Percentiles rank a stretch among this genome's conserved stretches.
Conservation (phyloP, 2,888 invertebrate genomes). For the Ophioninae sp. region DNA sequence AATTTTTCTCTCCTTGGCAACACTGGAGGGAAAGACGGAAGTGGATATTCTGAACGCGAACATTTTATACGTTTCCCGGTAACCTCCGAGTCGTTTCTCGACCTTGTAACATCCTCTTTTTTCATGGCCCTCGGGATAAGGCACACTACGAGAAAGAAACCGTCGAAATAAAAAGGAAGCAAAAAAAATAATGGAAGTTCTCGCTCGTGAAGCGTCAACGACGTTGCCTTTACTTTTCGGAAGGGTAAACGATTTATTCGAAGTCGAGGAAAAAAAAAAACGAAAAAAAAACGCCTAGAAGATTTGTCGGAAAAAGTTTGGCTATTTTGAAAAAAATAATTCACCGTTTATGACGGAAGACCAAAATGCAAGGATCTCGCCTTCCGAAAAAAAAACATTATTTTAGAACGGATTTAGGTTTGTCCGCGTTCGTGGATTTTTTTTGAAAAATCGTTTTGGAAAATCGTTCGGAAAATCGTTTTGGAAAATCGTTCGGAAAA, state of each 20-base stretch:
- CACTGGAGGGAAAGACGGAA: slow-evolving; percentile 14
- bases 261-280: not conserved
- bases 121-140: slow-evolving; percentile 13
- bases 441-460: too few relatives aligned
- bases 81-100: not conserved
- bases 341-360: too few relatives aligned
- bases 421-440: too few relatives aligned
- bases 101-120: not conserved
- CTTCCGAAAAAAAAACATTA: too few relatives aligned
- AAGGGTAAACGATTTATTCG: not conserved
- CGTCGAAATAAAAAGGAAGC: slow-evolving; percentile 4
- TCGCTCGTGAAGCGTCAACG: not conserved
- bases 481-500: too few relatives aligned
- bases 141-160: slow-evolving; percentile 4
- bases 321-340: too few relatives aligned
- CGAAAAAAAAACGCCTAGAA: not conserved
- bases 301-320: too few relatives aligned
- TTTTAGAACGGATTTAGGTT: too few relatives aligned
- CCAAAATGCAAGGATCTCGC: too few relatives aligned
- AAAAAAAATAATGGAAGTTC: not conserved
- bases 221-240: not conserved
- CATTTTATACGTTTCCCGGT: slow-evolving; percentile 50
- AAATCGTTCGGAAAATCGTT: too few relatives aligned
- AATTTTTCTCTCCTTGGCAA: slow-evolving; percentile 51
- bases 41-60: slow-evolving; percentile 40